Base-by-base conservation (phyloP, 2,888 invertebrate genomes). In the Eilema griseolum region DNA sequence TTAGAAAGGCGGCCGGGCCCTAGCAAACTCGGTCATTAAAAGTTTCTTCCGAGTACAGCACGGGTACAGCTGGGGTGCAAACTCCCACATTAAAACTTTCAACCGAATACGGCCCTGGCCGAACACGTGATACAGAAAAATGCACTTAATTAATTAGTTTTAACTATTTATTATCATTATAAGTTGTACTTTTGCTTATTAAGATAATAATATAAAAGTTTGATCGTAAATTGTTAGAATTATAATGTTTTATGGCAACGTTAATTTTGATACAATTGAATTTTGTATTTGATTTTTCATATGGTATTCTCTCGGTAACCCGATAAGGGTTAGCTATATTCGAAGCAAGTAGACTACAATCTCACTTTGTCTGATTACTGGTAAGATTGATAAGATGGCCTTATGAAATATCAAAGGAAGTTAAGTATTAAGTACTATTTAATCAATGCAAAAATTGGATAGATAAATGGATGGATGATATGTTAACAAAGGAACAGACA, bases 41-140 rank as follows among this genome's bases (percentile, higher is more conserved):
- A 66, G 72, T 72, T 68, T 68, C 69, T 31, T 46, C 62, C 41
- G 70, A 70, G 70, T 66, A 59, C 62, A 57, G 62, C 59, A 57
- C 70, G 66, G 62, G 28, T 57, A 79, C 78, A 72, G 76, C 76
- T 75, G 74, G 60, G 33, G 62, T 71, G 74, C 70, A 61, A 78
- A 78, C 81, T 82, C 78, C 33, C 64, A 86, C 93, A 93, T 94
- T 94, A 93, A 94, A 94, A 93, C 91, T 93, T 94, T 89, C 79
- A 68, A 83, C 83, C 80, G 90, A 92, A 90, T 92, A 89, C 74
- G 77, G 79, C 84, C 83, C 86, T 81, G 86, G 85, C 81, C 77
- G 82, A 84, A 86, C 86, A 87, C 93, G 93, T 93, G 91, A 92
- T 80, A 87, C 86, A 85, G 85, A 91, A 91, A 92, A 91, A 92